These are phyloP conservation scores for Apistogramma diplotaenia DNA, from an alignment of 2,113 vertebrate genomes.

Conservation along the genomic window DNA sequence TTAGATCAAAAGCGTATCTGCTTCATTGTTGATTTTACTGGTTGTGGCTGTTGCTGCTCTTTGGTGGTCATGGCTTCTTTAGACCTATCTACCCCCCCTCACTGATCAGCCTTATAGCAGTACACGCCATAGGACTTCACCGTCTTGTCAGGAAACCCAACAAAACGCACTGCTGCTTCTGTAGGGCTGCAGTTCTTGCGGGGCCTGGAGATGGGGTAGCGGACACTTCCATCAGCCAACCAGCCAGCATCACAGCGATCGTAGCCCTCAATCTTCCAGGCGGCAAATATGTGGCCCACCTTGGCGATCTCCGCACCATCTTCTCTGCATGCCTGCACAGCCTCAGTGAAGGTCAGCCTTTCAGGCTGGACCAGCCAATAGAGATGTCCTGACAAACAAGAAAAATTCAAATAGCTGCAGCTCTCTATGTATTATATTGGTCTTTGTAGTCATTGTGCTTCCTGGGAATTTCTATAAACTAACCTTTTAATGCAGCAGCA, in stretches of 20 bases:
- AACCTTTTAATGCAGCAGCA: conserved; percentile 83
- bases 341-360: conserved; percentile 87
- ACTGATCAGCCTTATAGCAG: conserved; percentile 84
- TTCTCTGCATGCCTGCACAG: conserved; percentile 84
- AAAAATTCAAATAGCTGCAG: neutral
- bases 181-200: conserved; percentile 93
- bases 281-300: conserved; percentile 91
- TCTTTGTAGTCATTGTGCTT: neutral
- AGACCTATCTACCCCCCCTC: conserved; percentile 37
- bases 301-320: conserved; percentile 89
- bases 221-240: conserved; percentile 94
- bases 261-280: conserved; percentile 91
- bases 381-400: conserved; percentile 78
- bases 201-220: conserved; percentile 92
- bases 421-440: rapidly evolving
- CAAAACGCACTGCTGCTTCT: conserved; percentile 88
- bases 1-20: conserved; percentile 76
- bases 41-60: conserved; percentile 62
- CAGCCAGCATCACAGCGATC: conserved; percentile 95
- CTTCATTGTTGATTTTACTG: conserved; percentile 44
- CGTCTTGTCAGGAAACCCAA: conserved; percentile 90
- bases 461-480: neutral
- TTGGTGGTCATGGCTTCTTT: conserved; percentile 66
- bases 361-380: conserved; percentile 90
- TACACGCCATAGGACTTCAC: conserved; percentile 93